phyloP scores from a whole-genome alignment of 2,888 invertebrate species.

The Pollenia angustigena region DNA sequence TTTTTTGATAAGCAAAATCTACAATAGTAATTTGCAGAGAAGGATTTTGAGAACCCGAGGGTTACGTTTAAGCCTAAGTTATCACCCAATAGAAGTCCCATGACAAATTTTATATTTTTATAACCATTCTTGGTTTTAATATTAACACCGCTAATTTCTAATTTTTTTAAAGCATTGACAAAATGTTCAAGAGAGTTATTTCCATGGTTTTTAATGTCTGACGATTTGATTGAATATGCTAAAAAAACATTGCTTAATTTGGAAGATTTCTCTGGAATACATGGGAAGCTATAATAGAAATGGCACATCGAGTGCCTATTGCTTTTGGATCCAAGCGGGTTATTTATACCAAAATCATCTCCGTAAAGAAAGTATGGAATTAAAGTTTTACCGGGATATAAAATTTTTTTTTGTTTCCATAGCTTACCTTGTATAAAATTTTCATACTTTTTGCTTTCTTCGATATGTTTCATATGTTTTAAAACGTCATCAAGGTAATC shows the following conservation, averaged over 20 bases:
- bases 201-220: conserved; percentile 15
- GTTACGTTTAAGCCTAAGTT: neutral
- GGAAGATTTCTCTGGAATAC: conserved; percentile 1
- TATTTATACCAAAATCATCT: conserved; percentile 66
- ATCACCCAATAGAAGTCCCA: neutral
- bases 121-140: neutral
- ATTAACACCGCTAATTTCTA: too few relatives aligned
- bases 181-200: neutral
- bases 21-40: neutral
- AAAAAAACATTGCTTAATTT: conserved; percentile 10
- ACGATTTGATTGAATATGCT: conserved; percentile 1
- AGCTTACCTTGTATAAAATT: neutral
- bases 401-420: conserved; percentile 48
- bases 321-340: conserved; percentile 40
- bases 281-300: conserved; percentile 32
- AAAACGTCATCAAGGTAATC: too few relatives aligned
- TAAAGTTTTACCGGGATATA: conserved; percentile 18
- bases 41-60: neutral
- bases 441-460: too few relatives aligned
- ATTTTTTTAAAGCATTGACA: neutral
- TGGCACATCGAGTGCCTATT: conserved; percentile 25
- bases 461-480: too few relatives aligned
- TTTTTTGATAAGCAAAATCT: neutral
- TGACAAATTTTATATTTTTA: neutral
- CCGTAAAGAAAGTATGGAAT: conserved; percentile 53